Evolutionary conservation across 2,888 invertebrate genomes (phyloP), one percentile per base, ranked within the genome.

Genomic region (Mesorhabditis sp.): DNA sequence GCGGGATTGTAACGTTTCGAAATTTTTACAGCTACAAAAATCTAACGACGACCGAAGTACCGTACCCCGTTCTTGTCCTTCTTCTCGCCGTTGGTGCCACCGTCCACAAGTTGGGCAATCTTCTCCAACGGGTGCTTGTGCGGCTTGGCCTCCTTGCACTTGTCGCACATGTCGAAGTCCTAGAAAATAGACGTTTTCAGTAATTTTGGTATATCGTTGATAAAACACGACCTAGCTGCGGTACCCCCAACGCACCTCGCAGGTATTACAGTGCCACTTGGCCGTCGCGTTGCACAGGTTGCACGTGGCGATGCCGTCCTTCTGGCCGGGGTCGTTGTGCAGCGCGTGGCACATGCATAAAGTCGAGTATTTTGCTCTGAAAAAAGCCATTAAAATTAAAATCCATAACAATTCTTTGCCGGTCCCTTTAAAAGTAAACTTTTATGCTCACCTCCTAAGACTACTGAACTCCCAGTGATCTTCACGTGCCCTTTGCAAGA

Each of bases 121-220:
- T 92, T 93, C 86, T 95, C 95, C 97, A 98, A 95, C 87, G 92
- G 92, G 89, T 99, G 98, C 68, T 91, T 92, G 89, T 99, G 98
- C 43, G 93, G 92, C 80, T 92, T 93, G 88, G 93, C 94, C 86
- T 93, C 92, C 89, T 93, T 92, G 89, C 97, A 99, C 74, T 91
- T 91, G 79, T 93, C 91, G 89, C 97, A 98, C 79, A 98, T 90
- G 88, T 99, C 98, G 89, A 94, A 98, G 89, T 98, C 98, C 91
- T 91, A 82, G 7, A 83, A 83, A 73, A 15, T 67, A 71, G 71
- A 44, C 66, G 67, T 67, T 62, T 66, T 15, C 6, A 13, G 13
- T 5, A 5, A 10, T 6, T 10, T 10, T 15, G 5, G 64, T 43
- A 5, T 13, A 66, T 43, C 63, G 5, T 5, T 13, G 5, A 10